phyloP scores from a whole-genome alignment of 30 jellyfish, hydroid and myxozoan species.

The Cassiopea andromeda region DNA sequence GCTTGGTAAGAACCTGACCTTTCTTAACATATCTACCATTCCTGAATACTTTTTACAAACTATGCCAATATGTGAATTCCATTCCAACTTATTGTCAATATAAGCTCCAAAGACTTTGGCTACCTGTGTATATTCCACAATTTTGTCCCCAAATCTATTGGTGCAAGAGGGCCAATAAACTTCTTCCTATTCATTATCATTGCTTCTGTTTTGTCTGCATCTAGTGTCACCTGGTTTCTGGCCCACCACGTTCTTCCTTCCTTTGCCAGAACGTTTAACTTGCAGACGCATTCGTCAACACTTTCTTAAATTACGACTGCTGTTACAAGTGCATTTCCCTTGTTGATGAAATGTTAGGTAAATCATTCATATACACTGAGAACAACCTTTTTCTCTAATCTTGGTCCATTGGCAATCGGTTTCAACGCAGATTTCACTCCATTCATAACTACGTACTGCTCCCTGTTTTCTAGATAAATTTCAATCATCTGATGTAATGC shows the following conservation, averaged over 20 bases:
- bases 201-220: constrained; percentile 20
- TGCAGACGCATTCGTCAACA: constrained; percentile 18
- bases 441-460: too few relatives aligned
- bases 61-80: constrained; percentile 22
- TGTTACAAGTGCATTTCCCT: constrained; percentile 29
- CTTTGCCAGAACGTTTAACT: constrained; percentile 20
- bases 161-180: constrained; percentile 34
- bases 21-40: constrained; percentile 34
- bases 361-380: constrained; percentile 10
- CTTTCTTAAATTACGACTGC: constrained; percentile 2
- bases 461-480: too few relatives aligned
- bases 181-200: constrained; percentile 14
- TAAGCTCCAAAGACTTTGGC: constrained; percentile 15
- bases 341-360: neutral
- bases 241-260: constrained; percentile 18
- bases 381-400: neutral
- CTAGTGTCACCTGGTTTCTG: constrained; percentile 1
- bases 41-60: constrained; percentile 30
- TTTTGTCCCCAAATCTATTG: constrained; percentile 17
- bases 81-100: constrained; percentile 17
- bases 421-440: too few relatives aligned
- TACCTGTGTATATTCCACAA: constrained; percentile 17
- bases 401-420: too few relatives aligned
- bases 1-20: constrained; percentile 34
- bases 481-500: too few relatives aligned